Evolutionary conservation across 2,113 vertebrate species (phyloP).

Genomic region (Misgurnus mizolepis): DNA sequence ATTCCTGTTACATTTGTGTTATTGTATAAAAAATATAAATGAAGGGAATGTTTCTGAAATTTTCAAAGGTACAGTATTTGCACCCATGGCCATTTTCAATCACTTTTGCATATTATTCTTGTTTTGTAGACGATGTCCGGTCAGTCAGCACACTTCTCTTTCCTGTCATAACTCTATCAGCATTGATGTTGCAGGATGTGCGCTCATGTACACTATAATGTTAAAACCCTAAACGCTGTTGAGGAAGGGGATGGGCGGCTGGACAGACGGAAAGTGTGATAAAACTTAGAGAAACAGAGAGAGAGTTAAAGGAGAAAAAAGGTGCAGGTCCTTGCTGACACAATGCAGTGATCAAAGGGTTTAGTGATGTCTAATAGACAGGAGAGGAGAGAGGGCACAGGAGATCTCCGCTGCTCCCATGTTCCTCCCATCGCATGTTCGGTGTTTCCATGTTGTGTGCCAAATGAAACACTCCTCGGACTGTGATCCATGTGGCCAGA

Average conservation of each 20-base stretch:
- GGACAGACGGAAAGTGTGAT: slow-evolving; percentile 63
- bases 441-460: slow-evolving; percentile 66
- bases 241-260: slow-evolving; percentile 71
- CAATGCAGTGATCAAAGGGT: slow-evolving; percentile 53
- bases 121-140: slow-evolving; percentile 26
- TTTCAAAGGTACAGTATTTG: no score
- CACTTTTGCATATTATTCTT: no score
- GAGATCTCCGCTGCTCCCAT: slow-evolving; percentile 55
- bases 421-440: slow-evolving; percentile 56
- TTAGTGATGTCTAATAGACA: slow-evolving; percentile 52
- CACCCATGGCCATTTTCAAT: no score
- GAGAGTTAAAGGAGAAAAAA: slow-evolving; percentile 8
- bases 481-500: slow-evolving; percentile 54
- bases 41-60: no score
- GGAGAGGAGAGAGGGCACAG: slow-evolving; percentile 47
- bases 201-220: slow-evolving; percentile 12
- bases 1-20: no score
- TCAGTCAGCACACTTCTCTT: slow-evolving; percentile 50
- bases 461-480: slow-evolving; percentile 68
- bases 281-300: slow-evolving; percentile 44
- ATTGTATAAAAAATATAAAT: no score
- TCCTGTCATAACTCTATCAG: slow-evolving; percentile 67
- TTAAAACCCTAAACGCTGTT: slow-evolving; percentile 51
- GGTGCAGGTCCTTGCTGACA: slow-evolving; percentile 14
- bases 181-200: slow-evolving; percentile 50